A percentile compares a stretch with the other conserved stretches of the same genome.
phyloP scores from a whole-genome alignment of 23 tunicate genomes.

The Trididemnum clinides region DNA sequence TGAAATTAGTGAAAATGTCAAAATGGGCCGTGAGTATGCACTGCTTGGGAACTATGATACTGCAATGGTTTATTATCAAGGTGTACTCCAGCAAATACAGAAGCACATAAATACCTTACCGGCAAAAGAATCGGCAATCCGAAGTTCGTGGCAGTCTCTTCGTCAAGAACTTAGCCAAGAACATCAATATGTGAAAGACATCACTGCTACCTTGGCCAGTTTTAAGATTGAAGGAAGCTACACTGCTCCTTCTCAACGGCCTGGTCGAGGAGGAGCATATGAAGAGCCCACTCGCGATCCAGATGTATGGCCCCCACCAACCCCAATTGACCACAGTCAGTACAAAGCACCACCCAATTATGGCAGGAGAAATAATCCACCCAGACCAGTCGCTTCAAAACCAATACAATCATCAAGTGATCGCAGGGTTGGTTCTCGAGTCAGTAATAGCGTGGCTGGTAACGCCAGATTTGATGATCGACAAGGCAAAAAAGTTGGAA shows the following conservation, averaged over 20 bases:
- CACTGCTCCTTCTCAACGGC: constrained; percentile 38
- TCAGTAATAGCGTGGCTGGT: constrained; percentile 5
- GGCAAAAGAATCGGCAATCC: constrained; percentile 42
- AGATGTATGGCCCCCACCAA: constrained; percentile 98
- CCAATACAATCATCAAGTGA: constrained; percentile 16
- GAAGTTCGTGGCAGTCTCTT: constrained; percentile 65
- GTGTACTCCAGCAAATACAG: constrained; percentile 90
- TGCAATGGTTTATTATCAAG: constrained; percentile 93
- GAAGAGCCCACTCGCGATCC: constrained; percentile 86
- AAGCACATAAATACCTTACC: constrained; percentile 45
- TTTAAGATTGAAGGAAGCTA: constrained; percentile 67
- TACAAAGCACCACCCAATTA: constrained; percentile 12
- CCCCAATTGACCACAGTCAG: constrained; percentile 57
- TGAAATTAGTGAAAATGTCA: constrained; percentile 90
- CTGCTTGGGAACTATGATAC: constrained; percentile 93
- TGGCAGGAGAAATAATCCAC: constrained; percentile 43
- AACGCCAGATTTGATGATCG: constrained; percentile 47
- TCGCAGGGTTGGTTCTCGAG: constrained; percentile 17
- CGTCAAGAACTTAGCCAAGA: constrained; percentile 72
- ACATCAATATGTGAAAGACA: constrained; percentile 72
- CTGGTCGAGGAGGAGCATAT: constrained; percentile 45
- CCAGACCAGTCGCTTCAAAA: constrained; percentile 10
- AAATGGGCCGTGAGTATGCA: constrained; percentile 94
- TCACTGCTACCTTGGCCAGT: constrained; percentile 80
- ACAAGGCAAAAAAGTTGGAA: constrained; percentile 4